phyloP scores from a whole-genome alignment of 1,140 invertebrate genomes.

The Asobara japonica region DNA sequence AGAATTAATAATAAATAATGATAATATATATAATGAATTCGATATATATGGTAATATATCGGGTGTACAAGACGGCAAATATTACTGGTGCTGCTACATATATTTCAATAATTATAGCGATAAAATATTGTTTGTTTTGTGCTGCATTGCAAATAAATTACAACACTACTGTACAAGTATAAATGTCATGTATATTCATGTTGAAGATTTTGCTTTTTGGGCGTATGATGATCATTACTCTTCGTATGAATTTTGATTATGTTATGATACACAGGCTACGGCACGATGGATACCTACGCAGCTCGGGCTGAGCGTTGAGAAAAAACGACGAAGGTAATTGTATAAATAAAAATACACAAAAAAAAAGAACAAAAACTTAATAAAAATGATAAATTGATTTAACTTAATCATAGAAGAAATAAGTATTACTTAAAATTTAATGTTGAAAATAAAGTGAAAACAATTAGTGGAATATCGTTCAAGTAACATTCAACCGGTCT shows the following conservation, averaged over 20 bases:
- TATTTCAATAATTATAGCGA: slow-evolving; percentile 33
- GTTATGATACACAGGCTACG: slow-evolving; percentile 27
- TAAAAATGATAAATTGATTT: slow-evolving; percentile 5
- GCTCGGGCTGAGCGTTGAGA: slow-evolving; percentile 23
- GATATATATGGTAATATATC: slow-evolving; percentile 25
- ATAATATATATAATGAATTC: slow-evolving; percentile 15
- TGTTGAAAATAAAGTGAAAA: background rate
- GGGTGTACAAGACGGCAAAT: slow-evolving; percentile 32
- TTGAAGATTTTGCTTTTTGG: slow-evolving; percentile 25
- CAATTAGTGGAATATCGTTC: background rate
- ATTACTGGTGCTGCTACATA: slow-evolving; percentile 36
- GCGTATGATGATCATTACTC: slow-evolving; percentile 31
- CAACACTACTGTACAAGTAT: slow-evolving; percentile 31
- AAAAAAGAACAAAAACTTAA: slow-evolving; percentile 34
- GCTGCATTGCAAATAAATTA: slow-evolving; percentile 24
- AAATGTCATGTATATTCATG: slow-evolving; percentile 27
- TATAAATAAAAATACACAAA: slow-evolving; percentile 28
- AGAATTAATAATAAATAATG: background rate
- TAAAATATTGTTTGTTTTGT: slow-evolving; percentile 27
- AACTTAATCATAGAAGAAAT: background rate
- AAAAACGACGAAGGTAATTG: slow-evolving; percentile 22
- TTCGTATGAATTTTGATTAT: slow-evolving; percentile 24
- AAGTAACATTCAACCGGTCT: background rate
- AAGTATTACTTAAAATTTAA: background rate
- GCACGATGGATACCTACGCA: slow-evolving; percentile 41